Evolutionary conservation across 1,140 invertebrate genomes (phyloP).

Genomic region (Aphidius gifuensis): DNA sequence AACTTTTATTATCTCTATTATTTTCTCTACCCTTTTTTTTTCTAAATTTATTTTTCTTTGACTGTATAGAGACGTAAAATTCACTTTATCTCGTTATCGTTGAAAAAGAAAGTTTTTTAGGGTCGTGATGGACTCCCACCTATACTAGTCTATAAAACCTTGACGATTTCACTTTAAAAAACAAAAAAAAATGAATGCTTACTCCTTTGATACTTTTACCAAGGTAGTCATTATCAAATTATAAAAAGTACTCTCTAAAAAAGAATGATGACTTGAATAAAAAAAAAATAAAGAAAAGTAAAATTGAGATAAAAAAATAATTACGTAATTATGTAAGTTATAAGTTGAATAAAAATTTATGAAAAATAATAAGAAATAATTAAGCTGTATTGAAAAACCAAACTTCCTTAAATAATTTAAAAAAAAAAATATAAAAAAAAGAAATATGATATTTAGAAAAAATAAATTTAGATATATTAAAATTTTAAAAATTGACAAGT

Average conservation of each 20-base stretch:
- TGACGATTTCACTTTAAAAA: slow-evolving; percentile 11
- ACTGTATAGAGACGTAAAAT: neutral
- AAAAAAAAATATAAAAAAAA: too few species aligned
- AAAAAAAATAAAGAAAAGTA: neutral
- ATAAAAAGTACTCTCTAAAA: slow-evolving; percentile 15
- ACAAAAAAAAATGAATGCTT: neutral
- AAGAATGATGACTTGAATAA: neutral
- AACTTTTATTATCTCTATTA: slow-evolving; percentile 33
- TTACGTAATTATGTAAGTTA: too few species aligned
- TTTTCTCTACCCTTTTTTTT: neutral
- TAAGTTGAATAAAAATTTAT: too few species aligned
- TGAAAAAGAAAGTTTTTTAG: slow-evolving; percentile 26
- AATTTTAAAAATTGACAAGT: too few species aligned
- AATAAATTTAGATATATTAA: too few species aligned
- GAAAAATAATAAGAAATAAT: too few species aligned
- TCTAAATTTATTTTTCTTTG: neutral
- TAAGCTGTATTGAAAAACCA: neutral
- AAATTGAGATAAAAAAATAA: neutral
- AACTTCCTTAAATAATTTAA: too few species aligned
- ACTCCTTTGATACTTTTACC: slow-evolving; percentile 18
- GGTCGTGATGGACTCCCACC: neutral
- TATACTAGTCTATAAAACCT: neutral
- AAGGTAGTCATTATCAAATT: slow-evolving; percentile 20
- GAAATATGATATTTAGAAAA: too few species aligned
- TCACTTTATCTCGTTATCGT: slow-evolving; percentile 26